Conservation (phyloP, 2,888 invertebrate species). For the Eubasilissa splendida region DNA sequence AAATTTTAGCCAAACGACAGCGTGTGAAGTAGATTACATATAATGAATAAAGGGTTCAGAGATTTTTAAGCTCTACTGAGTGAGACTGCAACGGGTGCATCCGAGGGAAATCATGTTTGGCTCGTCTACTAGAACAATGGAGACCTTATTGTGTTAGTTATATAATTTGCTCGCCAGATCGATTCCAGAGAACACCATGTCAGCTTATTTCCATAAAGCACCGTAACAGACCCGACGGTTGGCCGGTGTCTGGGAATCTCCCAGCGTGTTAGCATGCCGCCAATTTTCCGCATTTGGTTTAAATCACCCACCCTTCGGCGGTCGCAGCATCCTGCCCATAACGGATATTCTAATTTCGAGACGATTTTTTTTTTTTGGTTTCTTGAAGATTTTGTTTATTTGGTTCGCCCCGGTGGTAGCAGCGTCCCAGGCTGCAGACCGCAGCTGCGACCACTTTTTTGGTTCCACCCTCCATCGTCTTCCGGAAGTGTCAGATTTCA, state of each 20-base stretch:
- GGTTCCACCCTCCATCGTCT: slow-evolving; percentile 6
- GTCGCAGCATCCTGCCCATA: slow-evolving; percentile 17
- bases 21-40: too few relatives aligned
- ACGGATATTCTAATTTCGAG: slow-evolving; percentile 25
- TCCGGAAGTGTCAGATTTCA: slow-evolving; percentile 16
- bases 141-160: too few relatives aligned
- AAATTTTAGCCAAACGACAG: too few relatives aligned
- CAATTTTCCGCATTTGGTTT: slow-evolving; percentile 34
- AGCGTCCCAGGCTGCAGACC: background rate
- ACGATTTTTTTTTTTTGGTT: slow-evolving; percentile 10
- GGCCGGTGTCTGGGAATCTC: background rate
- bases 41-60: too few relatives aligned
- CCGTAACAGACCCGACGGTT: background rate
- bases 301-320: slow-evolving; percentile 32
- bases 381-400: slow-evolving; percentile 25
- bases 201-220: too few relatives aligned
- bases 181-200: too few relatives aligned
- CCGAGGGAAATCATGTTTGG: too few relatives aligned
- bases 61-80: too few relatives aligned
- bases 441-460: slow-evolving; percentile 23
- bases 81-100: too few relatives aligned
- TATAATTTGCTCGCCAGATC: too few relatives aligned
- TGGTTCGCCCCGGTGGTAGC: slow-evolving; percentile 13
- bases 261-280: background rate
- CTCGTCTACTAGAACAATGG: too few relatives aligned